Conservation (phyloP, 2,888 invertebrate species). For the Sisyra terminalis region DNA sequence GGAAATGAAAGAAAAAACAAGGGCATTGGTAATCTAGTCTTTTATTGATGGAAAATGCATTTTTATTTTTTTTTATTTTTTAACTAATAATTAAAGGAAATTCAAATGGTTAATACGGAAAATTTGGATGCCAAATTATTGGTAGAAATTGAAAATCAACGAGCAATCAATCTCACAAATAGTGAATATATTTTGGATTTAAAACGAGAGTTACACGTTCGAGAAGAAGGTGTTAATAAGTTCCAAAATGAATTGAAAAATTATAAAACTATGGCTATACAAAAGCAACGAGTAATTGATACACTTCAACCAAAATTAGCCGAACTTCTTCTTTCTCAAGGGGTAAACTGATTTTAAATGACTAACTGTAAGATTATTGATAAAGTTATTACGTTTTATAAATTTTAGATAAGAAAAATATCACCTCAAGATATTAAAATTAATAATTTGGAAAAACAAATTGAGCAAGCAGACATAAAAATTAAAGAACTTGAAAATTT, state of each 20-base stretch:
- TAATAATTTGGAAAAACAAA: constrained; percentile 43
- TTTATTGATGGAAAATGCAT: too few relatives aligned
- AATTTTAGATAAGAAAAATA: constrained; percentile 17
- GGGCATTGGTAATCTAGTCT: constrained; percentile 23
- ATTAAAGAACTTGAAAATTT: constrained; percentile 49
- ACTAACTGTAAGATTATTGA: too few relatives aligned
- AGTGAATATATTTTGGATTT: constrained; percentile 24
- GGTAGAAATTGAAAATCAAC: constrained; percentile 38
- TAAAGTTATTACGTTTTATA: constrained; percentile 13
- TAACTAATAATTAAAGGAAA: constrained; percentile 36
- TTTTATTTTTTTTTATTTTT: too few relatives aligned
- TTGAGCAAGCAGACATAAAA: constrained; percentile 39
- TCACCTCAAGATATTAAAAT: constrained; percentile 45
- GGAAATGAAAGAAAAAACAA: constrained; percentile 27
- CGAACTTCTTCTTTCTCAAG: constrained; percentile 28
- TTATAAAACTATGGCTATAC: constrained; percentile 26
- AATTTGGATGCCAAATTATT: constrained; percentile 38
- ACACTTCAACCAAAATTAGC: constrained; percentile 34
- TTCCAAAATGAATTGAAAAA: constrained; percentile 29
- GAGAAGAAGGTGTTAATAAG: constrained; percentile 28
- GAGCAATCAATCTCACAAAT: constrained; percentile 17
- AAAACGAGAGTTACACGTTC: constrained; percentile 20
- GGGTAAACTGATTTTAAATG: constrained; percentile 27
- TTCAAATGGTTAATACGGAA: constrained; percentile 33
- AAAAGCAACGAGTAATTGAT: constrained; percentile 33